A percentile compares a stretch with the other conserved stretches of the same genome.
Conservation (phyloP, 2,113 vertebrate genomes). For the Xiphorhynchus elegans region DNA sequence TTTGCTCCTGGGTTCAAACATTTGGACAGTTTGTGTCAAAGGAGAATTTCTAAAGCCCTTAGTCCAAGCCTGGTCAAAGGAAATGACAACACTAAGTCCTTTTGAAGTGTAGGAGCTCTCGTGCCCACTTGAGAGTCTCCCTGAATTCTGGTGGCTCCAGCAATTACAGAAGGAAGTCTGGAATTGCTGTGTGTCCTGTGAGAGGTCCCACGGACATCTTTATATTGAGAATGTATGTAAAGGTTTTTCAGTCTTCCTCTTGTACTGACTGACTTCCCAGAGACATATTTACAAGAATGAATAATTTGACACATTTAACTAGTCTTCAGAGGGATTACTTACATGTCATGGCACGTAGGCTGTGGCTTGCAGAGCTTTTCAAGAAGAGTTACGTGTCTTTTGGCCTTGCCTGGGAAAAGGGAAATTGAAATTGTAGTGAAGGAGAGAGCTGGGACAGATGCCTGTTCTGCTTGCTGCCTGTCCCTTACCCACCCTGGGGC, state of each 20-base stretch:
- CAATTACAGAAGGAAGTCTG: background rate
- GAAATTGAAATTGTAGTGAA: background rate
- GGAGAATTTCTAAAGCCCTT: background rate
- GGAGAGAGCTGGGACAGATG: background rate
- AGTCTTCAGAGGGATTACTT: constrained; percentile 42
- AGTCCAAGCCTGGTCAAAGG: background rate
- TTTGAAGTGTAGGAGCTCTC: background rate
- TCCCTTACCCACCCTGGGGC: background rate
- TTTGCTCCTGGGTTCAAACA: background rate
- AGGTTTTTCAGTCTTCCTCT: background rate
- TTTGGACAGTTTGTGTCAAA: background rate
- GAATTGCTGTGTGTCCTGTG: accelerated
- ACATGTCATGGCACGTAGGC: background rate
- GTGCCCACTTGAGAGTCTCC: background rate
- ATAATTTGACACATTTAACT: background rate
- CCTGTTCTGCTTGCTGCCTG: background rate
- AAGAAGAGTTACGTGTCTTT: background rate
- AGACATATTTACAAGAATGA: background rate
- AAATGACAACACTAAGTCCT: background rate
- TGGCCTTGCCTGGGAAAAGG: background rate
- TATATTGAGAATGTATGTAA: accelerated
- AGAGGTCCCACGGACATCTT: background rate
- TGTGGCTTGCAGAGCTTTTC: background rate
- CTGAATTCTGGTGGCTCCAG: background rate
- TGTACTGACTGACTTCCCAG: accelerated